These are phyloP conservation scores for Gymnosoma rotundatum DNA, from an alignment of 2,888 invertebrate genomes.

Conservation along the genomic window DNA sequence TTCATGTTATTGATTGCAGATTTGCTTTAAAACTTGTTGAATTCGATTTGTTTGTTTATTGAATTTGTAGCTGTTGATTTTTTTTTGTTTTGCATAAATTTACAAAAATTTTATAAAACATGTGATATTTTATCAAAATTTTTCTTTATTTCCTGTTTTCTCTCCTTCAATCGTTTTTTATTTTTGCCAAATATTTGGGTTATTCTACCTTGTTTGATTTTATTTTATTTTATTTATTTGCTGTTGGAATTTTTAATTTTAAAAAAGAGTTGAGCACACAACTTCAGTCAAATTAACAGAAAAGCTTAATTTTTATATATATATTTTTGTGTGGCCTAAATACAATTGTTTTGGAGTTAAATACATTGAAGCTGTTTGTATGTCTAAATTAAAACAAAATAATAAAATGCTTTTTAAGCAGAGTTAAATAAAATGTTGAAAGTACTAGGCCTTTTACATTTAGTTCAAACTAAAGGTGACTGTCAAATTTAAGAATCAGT, in stretches of 20 bases:
- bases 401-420: too few species aligned
- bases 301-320: too few species aligned
- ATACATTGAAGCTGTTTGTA: too few species aligned
- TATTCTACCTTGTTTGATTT: constrained; percentile 7
- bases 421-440: too few species aligned
- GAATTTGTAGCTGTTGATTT: constrained; percentile 49
- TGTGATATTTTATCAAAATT: constrained; percentile 59
- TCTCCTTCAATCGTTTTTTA: constrained; percentile 2
- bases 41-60: constrained; percentile 46
- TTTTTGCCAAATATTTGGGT: constrained; percentile 45
- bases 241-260: not conserved
- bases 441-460: too few species aligned
- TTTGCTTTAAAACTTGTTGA: constrained; percentile 65
- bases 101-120: constrained; percentile 69
- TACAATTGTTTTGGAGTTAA: too few species aligned
- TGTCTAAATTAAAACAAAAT: not conserved
- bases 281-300: not conserved
- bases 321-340: too few species aligned
- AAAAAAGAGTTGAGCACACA: constrained; percentile 31
- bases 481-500: too few species aligned
- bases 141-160: not conserved
- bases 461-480: too few species aligned
- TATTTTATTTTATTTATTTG: not conserved
- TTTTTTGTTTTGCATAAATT: constrained; percentile 68
- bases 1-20: constrained; percentile 70